These are phyloP conservation scores for Tribolium madens DNA, from an alignment of 1,140 invertebrate genomes.

Conservation along the genomic window DNA sequence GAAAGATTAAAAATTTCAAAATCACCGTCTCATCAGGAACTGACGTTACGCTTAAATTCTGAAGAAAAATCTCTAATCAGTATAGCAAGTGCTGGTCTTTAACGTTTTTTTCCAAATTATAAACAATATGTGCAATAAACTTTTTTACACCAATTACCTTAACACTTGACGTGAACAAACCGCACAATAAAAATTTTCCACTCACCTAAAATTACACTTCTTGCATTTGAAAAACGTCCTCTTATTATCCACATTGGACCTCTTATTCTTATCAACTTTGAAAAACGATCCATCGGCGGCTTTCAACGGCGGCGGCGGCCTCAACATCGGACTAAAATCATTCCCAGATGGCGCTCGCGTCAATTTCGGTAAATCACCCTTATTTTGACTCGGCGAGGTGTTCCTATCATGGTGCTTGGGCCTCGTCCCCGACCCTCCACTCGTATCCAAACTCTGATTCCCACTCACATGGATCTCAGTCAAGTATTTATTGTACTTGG, in stretches of 20 bases:
- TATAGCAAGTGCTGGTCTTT: too few relatives aligned
- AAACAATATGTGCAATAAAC: not conserved
- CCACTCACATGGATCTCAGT: slow-evolving; percentile 73
- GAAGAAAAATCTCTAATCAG: too few relatives aligned
- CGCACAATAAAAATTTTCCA: slow-evolving; percentile 26
- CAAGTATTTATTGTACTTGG: slow-evolving; percentile 91
- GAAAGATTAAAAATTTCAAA: too few relatives aligned
- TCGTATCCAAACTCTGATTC: slow-evolving; percentile 61
- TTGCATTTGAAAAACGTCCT: slow-evolving; percentile 84
- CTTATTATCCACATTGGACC: slow-evolving; percentile 65
- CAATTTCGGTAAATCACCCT: slow-evolving; percentile 67
- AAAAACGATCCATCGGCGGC: slow-evolving; percentile 57
- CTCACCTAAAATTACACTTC: slow-evolving; percentile 84
- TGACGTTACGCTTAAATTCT: too few relatives aligned
- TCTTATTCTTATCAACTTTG: slow-evolving; percentile 58
- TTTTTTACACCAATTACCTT: slow-evolving; percentile 1
- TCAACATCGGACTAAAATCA: slow-evolving; percentile 61
- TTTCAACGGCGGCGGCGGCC: slow-evolving; percentile 59
- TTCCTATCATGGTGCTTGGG: slow-evolving; percentile 55
- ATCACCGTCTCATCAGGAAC: too few relatives aligned
- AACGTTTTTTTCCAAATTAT: too few relatives aligned
- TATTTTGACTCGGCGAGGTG: slow-evolving; percentile 59
- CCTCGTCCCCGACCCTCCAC: slow-evolving; percentile 63
- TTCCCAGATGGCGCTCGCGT: slow-evolving; percentile 63
- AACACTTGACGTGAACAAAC: slow-evolving; percentile 1